A percentile compares a stretch with the other conserved stretches of the same genome.
Conservation (phyloP, 2,888 invertebrate species). For the Dryomyza anilis region DNA sequence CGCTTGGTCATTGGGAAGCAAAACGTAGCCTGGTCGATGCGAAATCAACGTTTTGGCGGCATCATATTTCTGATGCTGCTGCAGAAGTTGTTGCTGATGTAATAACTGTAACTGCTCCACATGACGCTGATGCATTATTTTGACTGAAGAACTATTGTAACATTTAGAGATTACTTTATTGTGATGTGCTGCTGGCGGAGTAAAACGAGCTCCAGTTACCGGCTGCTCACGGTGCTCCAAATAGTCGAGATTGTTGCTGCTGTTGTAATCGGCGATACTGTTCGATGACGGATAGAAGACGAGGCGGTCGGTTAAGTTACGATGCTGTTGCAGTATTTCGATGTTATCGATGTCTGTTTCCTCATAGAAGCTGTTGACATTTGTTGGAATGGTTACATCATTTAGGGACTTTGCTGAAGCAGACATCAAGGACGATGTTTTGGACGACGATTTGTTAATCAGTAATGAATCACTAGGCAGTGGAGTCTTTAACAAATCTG, state of each 20-base stretch:
- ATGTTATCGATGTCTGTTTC: slow-evolving; percentile 46
- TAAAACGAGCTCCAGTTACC: slow-evolving; percentile 30
- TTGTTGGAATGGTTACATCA: too few relatives aligned
- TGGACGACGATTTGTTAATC: too few relatives aligned
- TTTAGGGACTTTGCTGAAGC: not conserved
- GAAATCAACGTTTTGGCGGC: not conserved
- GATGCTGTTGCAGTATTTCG: slow-evolving; percentile 39
- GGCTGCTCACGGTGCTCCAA: slow-evolving; percentile 36
- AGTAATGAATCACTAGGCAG: too few relatives aligned
- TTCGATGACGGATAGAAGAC: slow-evolving; percentile 76
- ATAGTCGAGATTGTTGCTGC: slow-evolving; percentile 54
- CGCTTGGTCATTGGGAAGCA: not conserved
- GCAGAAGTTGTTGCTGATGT: slow-evolving; percentile 40
- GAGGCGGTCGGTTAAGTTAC: slow-evolving; percentile 74
- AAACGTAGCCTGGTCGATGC: not conserved
- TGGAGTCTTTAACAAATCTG: slow-evolving; percentile 32
- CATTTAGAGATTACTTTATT: too few relatives aligned
- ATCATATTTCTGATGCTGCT: slow-evolving; percentile 32
- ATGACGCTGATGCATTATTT: slow-evolving; percentile 23
- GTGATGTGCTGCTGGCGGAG: slow-evolving; percentile 30
- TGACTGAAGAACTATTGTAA: slow-evolving; percentile 30
- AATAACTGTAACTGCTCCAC: slow-evolving; percentile 40
- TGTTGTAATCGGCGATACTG: slow-evolving; percentile 61
- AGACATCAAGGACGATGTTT: not conserved
- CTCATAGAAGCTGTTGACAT: slow-evolving; percentile 37